These are phyloP conservation scores for Epinephelus coioides DNA, from an alignment of 2,797 vertebrate genomes.

Conservation along the genomic window DNA sequence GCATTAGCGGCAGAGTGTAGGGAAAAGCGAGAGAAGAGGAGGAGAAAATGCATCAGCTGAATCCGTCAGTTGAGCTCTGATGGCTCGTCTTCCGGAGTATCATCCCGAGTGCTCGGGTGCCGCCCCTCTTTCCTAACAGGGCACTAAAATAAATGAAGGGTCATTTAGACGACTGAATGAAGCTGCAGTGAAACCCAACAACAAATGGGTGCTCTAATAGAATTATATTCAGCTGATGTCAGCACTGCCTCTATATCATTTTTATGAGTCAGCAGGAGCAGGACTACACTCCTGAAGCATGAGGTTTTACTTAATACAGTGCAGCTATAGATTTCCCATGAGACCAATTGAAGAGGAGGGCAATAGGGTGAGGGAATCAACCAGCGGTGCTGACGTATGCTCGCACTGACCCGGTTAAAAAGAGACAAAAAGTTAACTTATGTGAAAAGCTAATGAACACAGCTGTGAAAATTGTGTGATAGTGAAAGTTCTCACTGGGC, in stretches of 20 bases:
- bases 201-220: constrained; percentile 78
- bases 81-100: constrained; percentile 60
- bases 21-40: constrained; percentile 26
- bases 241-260: constrained; percentile 77
- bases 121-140: constrained; percentile 60
- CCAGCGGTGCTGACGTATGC: constrained; percentile 49
- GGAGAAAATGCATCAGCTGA: constrained; percentile 54
- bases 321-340: constrained; percentile 77
- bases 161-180: constrained; percentile 77
- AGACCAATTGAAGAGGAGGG: constrained; percentile 66
- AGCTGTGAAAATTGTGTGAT: not conserved
- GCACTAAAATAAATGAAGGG: constrained; percentile 79
- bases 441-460: not conserved
- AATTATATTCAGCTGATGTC: constrained; percentile 83
- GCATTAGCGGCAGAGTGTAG: constrained; percentile 67
- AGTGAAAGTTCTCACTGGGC: too few species aligned
- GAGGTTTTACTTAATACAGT: constrained; percentile 72
- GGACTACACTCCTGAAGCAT: constrained; percentile 63
- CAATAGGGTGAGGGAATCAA: constrained; percentile 59
- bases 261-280: constrained; percentile 83
- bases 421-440: constrained; percentile 9
- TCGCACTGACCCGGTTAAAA: constrained; percentile 6
- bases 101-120: constrained; percentile 64
- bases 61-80: constrained; percentile 62
- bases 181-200: constrained; percentile 74